Conservation (phyloP, 1,140 invertebrate genomes). For the Drosophila murphyi region DNA sequence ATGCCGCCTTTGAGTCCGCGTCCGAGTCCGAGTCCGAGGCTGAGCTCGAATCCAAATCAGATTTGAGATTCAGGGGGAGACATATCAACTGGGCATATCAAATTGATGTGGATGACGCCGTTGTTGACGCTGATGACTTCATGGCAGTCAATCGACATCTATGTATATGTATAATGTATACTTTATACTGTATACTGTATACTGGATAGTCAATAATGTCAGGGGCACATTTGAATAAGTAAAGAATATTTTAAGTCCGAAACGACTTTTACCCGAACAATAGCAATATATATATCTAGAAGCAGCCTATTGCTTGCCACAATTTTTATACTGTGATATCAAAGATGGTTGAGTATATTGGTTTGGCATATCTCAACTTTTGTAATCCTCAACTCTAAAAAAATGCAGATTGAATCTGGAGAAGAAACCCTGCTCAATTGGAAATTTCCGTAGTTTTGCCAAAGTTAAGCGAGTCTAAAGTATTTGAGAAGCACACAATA, state of each 20-base stretch:
- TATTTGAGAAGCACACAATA: too few relatives aligned
- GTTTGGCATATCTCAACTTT: too few relatives aligned
- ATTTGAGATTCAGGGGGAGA: conserved; percentile 25
- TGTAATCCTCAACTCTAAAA: too few relatives aligned
- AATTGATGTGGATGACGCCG: conserved; percentile 70
- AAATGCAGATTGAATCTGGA: too few relatives aligned
- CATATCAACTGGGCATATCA: conserved; percentile 47
- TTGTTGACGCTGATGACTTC: conserved; percentile 74
- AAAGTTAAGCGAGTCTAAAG: too few relatives aligned
- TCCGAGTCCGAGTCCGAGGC: conserved; percentile 4
- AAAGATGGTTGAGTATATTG: too few relatives aligned
- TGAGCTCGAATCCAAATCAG: conserved; percentile 39
- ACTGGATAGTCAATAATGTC: conserved; percentile 37
- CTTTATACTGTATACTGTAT: conserved; percentile 7
- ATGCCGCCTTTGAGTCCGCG: conserved; percentile 39
- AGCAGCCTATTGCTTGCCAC: conserved; percentile 2
- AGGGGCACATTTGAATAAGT: conserved; percentile 67
- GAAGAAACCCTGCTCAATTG: too few relatives aligned
- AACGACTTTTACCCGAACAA: conserved; percentile 19
- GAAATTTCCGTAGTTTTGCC: too few relatives aligned
- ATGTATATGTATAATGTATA: conserved; percentile 10
- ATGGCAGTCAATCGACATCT: conserved; percentile 64
- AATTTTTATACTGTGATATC: conserved; percentile 6
- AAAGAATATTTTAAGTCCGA: conserved; percentile 69
- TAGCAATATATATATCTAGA: conserved; percentile 10